These are phyloP conservation scores for Hippopotamyrus pictus DNA, from an alignment of 2,797 vertebrate species.

Conservation along the genomic window DNA sequence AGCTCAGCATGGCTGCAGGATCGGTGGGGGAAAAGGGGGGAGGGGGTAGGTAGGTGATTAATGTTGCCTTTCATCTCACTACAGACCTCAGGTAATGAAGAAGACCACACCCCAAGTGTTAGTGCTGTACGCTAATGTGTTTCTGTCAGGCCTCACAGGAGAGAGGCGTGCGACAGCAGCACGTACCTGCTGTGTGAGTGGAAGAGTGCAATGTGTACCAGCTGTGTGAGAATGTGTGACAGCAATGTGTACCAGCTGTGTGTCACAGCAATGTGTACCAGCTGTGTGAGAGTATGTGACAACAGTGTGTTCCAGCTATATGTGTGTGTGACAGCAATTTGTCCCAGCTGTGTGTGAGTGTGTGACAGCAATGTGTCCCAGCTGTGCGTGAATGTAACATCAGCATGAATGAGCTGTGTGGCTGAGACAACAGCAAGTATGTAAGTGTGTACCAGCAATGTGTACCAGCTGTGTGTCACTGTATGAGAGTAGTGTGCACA, in stretches of 20 bases:
- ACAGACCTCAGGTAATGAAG: conserved; percentile 10
- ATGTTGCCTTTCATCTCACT: background rate
- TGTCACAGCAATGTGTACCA: background rate
- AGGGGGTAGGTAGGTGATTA: background rate
- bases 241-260: background rate
- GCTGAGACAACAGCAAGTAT: too few species aligned
- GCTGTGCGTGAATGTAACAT: background rate
- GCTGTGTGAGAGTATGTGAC: background rate
- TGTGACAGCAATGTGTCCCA: background rate
- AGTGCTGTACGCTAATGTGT: background rate
- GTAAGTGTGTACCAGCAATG: too few species aligned
- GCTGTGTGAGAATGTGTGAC: background rate
- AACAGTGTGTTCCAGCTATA: background rate
- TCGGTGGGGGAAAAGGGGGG: background rate
- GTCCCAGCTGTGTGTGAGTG: background rate
- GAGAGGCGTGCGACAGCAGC: background rate
- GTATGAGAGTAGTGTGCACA: background rate
- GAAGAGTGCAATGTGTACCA: background rate
- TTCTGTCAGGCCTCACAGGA: conserved; percentile 4
- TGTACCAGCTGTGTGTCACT: background rate
- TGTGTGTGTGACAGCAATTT: background rate
- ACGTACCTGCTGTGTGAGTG: background rate
- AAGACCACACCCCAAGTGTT: conserved; percentile 2
- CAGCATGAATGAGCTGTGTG: too few species aligned
- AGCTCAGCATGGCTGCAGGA: background rate